Base-by-base conservation (phyloP, 2,888 invertebrate species). In the Drosophila tripunctata region DNA sequence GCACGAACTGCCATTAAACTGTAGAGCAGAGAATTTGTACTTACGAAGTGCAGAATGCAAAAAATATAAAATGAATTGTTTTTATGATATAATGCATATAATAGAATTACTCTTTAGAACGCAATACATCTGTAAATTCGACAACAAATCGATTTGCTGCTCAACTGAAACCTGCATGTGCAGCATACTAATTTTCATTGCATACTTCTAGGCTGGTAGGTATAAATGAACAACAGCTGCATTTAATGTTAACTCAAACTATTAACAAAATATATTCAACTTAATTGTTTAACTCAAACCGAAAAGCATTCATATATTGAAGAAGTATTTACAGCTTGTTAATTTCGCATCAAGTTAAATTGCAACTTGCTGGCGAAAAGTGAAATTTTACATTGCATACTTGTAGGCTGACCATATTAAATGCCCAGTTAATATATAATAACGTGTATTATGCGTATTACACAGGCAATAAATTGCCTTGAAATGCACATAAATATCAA, bases 391-490 rank as follows among this genome's bases (percentile, higher is more conserved):
- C 51, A 67, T 66, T 76, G 50, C 24, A 19, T 56, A 52, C 41
- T 36, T 41, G 24, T 7, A 56, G 55, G 41, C 35, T 48, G 48
- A 22, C 10, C 56, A 44, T 36, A 62, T 67, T 35, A 67, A 67
- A 38, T 64, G 36, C 6, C 4, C 22, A 48, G 22, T 48, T 48
- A 48, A 48, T 36, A 33, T 36, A 33, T 33, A 55, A 75, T 67
- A 30, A 38, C 38, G 50, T 50, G 50, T 72, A 67, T 66, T 62
- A 73, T 63, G 60, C 52, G 64, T 64, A 75, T 80, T 75, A 83
- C 72, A 83, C 67, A 69, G 47, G 81, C 78, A 69, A 82, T 82
- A 84, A 82, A 82, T 82, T 84, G 44, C 74, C 67, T 70, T 71
- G 62, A 69, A 81, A 67, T 54, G 52, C 30, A 61, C 71, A 84